Evolutionary conservation across 2,113 vertebrate genomes (phyloP), one percentile per base, ranked within the genome.

Genomic region (Cyanoderma ruficeps): DNA sequence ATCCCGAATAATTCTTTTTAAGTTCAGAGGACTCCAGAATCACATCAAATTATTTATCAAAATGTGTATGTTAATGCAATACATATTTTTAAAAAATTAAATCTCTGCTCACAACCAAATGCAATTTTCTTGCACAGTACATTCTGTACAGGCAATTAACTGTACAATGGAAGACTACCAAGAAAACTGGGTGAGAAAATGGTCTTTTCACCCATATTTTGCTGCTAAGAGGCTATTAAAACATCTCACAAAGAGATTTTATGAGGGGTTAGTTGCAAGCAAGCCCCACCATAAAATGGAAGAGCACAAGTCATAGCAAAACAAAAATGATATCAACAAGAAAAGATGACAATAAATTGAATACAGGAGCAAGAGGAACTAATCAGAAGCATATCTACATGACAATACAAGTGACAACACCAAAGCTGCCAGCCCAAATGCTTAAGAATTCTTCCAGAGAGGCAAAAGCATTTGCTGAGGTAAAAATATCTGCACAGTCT

Each of bases 401-500:
- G 77, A 94, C 91, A 95, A 49, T 96, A 28, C 27, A 47, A 95
- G 60, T 70, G 94, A 92, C 77, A 94, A 76, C 70, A 96, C 37
- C 64, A 64, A 94, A 95, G 77, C 72, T 95, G 64, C 65, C 31
- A 95, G 80, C 30, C 69, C 83, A 95, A 82, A 87, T 89, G 59
- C 65, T 70, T 81, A 61, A 93, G 50, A 91, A 82, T 82, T 91
- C 67, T 95, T 46, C 69, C 69, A 91, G 83, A 53, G 49, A 95
- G 21, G 20, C 69, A 93, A 53, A 91, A 91, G 11, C 12, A 21
- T 60, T 84, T 83, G 24, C n/a, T 83, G 71, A 94, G 18, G 68
- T 85, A 97, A 96, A 96, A 86, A 59, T 93, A 96, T 59, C 63
- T 92, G 50, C 37, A 61, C 23, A 92, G 75, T 96, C 94, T 96